Percentiles rank a stretch among this genome's conserved stretches.
phyloP scores from a whole-genome alignment of 2,797 vertebrate genomes.

The Pteropus rufus region DNA sequence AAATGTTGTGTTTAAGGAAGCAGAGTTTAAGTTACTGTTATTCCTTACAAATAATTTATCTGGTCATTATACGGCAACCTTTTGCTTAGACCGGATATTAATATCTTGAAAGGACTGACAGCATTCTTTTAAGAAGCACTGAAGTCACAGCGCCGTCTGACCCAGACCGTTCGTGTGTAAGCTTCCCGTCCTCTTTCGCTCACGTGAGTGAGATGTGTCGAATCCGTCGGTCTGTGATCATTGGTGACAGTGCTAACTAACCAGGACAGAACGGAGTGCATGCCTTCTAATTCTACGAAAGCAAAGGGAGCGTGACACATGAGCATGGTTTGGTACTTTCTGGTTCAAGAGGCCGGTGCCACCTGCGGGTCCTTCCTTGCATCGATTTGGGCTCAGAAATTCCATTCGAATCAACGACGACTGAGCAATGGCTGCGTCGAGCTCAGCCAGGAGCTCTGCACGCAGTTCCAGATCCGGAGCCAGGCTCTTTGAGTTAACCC shows the following conservation, averaged over 20 bases:
- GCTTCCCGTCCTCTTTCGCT: not conserved
- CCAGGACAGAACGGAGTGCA: not conserved
- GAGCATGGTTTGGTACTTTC: not conserved
- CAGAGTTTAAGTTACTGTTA: not conserved
- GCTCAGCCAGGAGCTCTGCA: too few species aligned
- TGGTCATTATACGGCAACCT: not conserved
- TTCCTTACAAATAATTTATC: not conserved
- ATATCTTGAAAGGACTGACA: not conserved
- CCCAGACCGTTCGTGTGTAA: accelerated
- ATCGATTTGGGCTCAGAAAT: not conserved
- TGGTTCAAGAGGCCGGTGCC: not conserved
- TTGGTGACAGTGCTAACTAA: not conserved
- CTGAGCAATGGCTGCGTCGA: not conserved
- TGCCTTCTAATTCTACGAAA: not conserved
- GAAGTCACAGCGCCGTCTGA: too few species aligned
- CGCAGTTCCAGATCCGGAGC: not conserved
- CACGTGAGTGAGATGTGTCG: not conserved
- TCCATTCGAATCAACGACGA: not conserved
- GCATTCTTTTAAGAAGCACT: not conserved
- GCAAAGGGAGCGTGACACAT: not conserved
- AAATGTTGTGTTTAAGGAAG: not conserved
- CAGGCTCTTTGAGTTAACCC: not conserved
- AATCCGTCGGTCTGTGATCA: too few species aligned
- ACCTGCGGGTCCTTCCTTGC: not conserved
- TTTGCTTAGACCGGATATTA: not conserved